Conservation (phyloP, 2,888 invertebrate genomes). For the Mystacides longicornis region DNA sequence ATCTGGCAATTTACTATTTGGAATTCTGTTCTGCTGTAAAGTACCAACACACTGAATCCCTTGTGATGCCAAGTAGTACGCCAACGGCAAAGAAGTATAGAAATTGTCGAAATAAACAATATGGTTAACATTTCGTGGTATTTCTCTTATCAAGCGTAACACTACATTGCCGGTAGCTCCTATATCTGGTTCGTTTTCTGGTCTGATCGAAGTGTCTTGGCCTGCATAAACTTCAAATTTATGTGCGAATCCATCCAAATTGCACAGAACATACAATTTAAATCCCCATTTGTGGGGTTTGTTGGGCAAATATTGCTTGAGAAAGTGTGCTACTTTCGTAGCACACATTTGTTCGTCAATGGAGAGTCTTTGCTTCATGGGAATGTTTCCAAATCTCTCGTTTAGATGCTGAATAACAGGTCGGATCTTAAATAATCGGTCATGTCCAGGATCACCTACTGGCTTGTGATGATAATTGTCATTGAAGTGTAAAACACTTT, state of each 20-base stretch:
- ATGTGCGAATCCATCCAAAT: conserved; percentile 27
- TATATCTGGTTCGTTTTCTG: conserved; percentile 29
- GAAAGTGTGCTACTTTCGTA: conserved; percentile 27
- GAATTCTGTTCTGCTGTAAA: conserved; percentile 23
- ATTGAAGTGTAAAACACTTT: neutral
- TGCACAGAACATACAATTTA: conserved; percentile 20
- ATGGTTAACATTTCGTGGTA: conserved; percentile 22
- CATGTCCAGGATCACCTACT: conserved; percentile 1
- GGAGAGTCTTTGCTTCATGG: conserved; percentile 26
- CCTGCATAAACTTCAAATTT: conserved; percentile 31
- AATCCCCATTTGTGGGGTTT: conserved; percentile 30
- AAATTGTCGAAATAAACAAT: conserved; percentile 26
- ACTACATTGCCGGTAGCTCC: conserved; percentile 28
- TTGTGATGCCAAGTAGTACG: conserved; percentile 19
- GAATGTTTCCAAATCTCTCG: conserved; percentile 23
- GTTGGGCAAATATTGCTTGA: conserved; percentile 28
- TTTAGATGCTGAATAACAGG: conserved; percentile 24
- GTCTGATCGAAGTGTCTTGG: conserved; percentile 30
- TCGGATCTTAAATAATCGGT: conserved; percentile 16
- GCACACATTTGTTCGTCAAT: conserved; percentile 23
- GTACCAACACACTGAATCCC: conserved; percentile 25
- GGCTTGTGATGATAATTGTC: conserved; percentile 5
- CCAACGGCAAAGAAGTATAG: conserved; percentile 24
- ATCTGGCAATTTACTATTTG: conserved; percentile 23
- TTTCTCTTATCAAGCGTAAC: conserved; percentile 25